Evolutionary conservation across 2,797 vertebrate genomes (phyloP).

Genomic region (Steatocranus sp.): DNA sequence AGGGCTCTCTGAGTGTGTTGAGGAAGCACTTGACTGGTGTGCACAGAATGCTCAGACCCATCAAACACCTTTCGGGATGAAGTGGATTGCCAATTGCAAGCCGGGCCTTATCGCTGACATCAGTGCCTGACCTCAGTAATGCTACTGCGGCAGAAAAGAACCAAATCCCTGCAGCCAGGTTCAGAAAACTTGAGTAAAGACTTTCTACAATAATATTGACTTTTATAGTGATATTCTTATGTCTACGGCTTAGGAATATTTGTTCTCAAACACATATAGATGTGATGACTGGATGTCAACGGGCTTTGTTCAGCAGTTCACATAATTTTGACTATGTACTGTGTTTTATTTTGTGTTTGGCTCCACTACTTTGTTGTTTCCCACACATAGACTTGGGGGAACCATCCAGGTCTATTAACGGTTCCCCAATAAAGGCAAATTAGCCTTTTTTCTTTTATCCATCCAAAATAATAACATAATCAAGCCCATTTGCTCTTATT

Average conservation of each 20-base stretch:
- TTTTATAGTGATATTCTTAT: not conserved
- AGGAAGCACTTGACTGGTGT: slow-evolving; percentile 1
- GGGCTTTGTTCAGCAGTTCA: not conserved
- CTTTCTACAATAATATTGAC: not conserved
- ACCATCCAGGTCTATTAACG: not conserved
- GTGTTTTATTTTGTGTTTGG: not conserved
- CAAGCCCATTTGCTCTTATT: not conserved
- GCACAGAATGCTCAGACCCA: slow-evolving; percentile 10
- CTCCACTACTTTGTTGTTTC: not conserved
- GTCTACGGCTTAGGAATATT: not conserved
- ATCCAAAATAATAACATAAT: not conserved
- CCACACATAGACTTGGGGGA: not conserved
- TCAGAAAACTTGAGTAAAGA: slow-evolving; percentile 10
- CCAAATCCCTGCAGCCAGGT: slow-evolving; percentile 21
- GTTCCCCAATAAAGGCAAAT: not conserved
- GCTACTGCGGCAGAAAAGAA: slow-evolving; percentile 18
- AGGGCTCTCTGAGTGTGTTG: not conserved
- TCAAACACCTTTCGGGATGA: slow-evolving; percentile 43
- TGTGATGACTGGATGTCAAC: not conserved
- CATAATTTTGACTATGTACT: not conserved
- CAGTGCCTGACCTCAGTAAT: slow-evolving; percentile 38
- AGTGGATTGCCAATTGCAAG: slow-evolving; percentile 19
- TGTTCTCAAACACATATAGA: not conserved
- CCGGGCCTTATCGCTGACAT: slow-evolving; percentile 40
- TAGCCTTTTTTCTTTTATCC: not conserved